Conservation (phyloP, 2,888 invertebrate genomes). For the Urechis unicinctus region DNA sequence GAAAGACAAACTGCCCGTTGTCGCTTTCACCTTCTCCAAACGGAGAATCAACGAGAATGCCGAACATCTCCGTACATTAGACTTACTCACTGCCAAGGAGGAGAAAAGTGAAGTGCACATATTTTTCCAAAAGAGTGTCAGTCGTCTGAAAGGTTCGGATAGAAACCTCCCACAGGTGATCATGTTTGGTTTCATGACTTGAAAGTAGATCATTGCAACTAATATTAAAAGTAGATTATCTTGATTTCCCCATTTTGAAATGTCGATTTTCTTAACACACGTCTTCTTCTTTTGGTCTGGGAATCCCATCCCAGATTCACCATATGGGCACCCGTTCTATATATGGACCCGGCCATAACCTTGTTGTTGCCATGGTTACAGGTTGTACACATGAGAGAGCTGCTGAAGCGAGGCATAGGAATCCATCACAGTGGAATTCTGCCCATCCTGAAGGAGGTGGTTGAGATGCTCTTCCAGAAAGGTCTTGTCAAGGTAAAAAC, state of each 20-base stretch:
- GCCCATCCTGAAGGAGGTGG: constrained; percentile 97
- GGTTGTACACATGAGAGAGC: constrained; percentile 64
- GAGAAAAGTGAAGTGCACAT: constrained; percentile 78
- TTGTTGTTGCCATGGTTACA: no score
- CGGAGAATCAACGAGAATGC: constrained; percentile 70
- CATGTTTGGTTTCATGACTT: no score
- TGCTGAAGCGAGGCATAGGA: constrained; percentile 78
- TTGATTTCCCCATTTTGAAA: not conserved
- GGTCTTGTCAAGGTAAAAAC: constrained; percentile 82
- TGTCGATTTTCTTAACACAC: not conserved
- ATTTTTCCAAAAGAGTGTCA: constrained; percentile 81
- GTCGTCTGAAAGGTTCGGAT: constrained; percentile 77
- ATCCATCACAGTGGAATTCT: constrained; percentile 97
- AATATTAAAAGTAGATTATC: no score
- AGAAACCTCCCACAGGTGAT: constrained; percentile 75
- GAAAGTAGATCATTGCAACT: no score
- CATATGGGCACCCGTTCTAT: no score
- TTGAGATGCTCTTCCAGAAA: constrained; percentile 91
- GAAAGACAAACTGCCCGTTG: constrained; percentile 81
- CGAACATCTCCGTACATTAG: constrained; percentile 56
- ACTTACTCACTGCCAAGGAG: constrained; percentile 73
- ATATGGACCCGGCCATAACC: no score
- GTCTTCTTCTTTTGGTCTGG: no score
- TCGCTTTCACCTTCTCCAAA: constrained; percentile 87
- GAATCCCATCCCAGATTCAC: no score